Evolutionary conservation across 2,888 invertebrate genomes (phyloP), one percentile per base, ranked within the genome.

Genomic region (Polyommatus iphigenia): DNA sequence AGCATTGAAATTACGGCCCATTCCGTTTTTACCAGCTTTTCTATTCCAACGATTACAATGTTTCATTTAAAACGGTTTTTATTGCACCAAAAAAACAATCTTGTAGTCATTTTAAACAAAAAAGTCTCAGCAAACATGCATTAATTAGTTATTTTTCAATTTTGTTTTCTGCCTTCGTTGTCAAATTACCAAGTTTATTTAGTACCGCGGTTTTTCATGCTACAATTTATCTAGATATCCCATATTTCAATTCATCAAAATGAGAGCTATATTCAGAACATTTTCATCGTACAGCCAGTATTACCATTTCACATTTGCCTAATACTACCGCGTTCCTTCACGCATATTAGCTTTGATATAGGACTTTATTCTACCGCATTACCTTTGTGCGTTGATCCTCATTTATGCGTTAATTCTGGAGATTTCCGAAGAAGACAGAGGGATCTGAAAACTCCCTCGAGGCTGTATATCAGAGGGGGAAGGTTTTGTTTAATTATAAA

Each of bases 401-500:
- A 85, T 87, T 86, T 86, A 84, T 83, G 84, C 85, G 88, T 87
- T 89, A 88, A 90, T 90, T 87, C 86, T 87, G 85, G 88, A 89
- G 89, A 91, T 90, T 91, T 67, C 67, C 67, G 13, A 67, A 67
- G 67, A 67, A 67, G 67, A 67, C 67, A 67, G 67, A 67, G 67
- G 67, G 67, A 67, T 29, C 62, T 67, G 24, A 67, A 78, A 77
- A 78, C 79, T 80, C 79, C 76, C 80, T 72, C 76, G 78, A 50
- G 77, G 86, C 83, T 85, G 82, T 83, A 87, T 90, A 92, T 91
- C 83, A 85, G 83, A 86, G 89, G 88, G 91, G 92, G 90, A 90
- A 90, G 91, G 89, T 90, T 90, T 87, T 86, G 90, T 90, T 92
- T 93, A 93, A 93, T 94, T 93, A 91, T 93, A 89, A 92, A 94